Evolutionary conservation across 2,797 vertebrate genomes (phyloP), one percentile per base, ranked within the genome.

Genomic region (Pseudomugil tenellus): DNA sequence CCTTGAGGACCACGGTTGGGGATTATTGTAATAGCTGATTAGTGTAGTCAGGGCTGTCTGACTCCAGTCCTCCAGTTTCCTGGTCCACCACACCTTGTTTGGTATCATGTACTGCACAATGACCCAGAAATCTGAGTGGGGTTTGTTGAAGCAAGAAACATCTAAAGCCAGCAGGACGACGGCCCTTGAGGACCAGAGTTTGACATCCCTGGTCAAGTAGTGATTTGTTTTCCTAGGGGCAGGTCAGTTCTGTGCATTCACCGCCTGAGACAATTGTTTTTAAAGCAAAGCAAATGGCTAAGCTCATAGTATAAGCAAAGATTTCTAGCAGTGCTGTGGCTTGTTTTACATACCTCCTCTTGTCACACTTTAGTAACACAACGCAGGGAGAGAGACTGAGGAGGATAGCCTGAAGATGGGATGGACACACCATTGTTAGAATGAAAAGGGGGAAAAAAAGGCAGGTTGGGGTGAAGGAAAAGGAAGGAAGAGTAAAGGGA

Each of bases 311-410:
- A 51, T 73, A 60, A 28, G 72, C 58, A 3, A 2, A 17, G 23
- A 53, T 16, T 35, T 41, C 58, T 39, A 70, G 76, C 71, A 29
- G 43, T 67, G 76, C 51, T 52, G 39, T n/a, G 52, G 68, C 74
- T 65, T 29, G 74, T 88, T 57, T 83, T 92, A 94, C 93, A 70
- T 94, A 94, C 93, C 93, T 94, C 83, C 61, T 67, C 56, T 72
- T 65, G 63, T 94, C 87, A 94, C 81, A 94, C 93, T 89, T 94
- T 94, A 92, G 93, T 92, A 79, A 94, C 90, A 87, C 90, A 93
- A 93, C 92, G 93, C 74, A 91, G 89, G 67, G 86, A 88, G 80
- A 89, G 79, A 72, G 81, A 90, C 81, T 92, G 93, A 85, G 86
- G 85, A 77, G 81, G 79, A 31, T 80, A 90, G 87, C 93, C 94